Evolutionary conservation across 2,888 invertebrate species (phyloP), one percentile per base, ranked within the genome.

Genomic region (Harmothoe impar): DNA sequence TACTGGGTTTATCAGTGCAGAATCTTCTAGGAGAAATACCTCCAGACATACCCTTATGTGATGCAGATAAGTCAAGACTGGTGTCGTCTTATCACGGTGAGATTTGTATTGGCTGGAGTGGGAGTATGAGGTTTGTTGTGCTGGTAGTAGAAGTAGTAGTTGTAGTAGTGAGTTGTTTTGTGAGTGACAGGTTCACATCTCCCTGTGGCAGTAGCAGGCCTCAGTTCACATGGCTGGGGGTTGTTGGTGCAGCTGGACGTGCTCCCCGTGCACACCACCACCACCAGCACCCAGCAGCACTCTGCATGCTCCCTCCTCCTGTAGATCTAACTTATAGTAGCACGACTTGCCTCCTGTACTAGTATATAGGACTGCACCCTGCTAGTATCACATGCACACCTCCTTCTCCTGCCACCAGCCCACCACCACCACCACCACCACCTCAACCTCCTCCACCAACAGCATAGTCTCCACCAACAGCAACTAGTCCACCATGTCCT

Each of bases 201-300:
- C 62, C 20, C 62, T 3, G 23, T 15, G 15, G 62, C 43, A 15
- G 23, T 15, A 62, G 62, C 43, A 43, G 43, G 43, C 62, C 62
- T 62, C 20, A n/a, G 62, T 62, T 62, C 62, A 62, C 62, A 62
- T 62, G 62, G 62, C 62, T 62, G 62, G 7, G 62, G n/a, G 62
- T 62, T 62, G 62, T 62, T 62, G 62, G 62, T 62, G 62, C 62
- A 62, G 62, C 62, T 62, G 62, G 62, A 62, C 62, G 62, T 62
- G 62, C 62, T 62, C 62, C 62, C n/a, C 62, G 20, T 62, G 62
- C 43, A 43, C 43, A 43, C 43, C 10, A 10, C 43, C 43, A 43
- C 43, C 43, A 43, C 43, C 43, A 43, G 43, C 43, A 43, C 43
- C 5, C 10, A 43, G 43, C n/a, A 20, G 62, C 62, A 62, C 62